Percentiles rank a stretch among this genome's conserved stretches.
phyloP scores from a whole-genome alignment of 2,888 invertebrate genomes.

The Mythimna pallens region DNA sequence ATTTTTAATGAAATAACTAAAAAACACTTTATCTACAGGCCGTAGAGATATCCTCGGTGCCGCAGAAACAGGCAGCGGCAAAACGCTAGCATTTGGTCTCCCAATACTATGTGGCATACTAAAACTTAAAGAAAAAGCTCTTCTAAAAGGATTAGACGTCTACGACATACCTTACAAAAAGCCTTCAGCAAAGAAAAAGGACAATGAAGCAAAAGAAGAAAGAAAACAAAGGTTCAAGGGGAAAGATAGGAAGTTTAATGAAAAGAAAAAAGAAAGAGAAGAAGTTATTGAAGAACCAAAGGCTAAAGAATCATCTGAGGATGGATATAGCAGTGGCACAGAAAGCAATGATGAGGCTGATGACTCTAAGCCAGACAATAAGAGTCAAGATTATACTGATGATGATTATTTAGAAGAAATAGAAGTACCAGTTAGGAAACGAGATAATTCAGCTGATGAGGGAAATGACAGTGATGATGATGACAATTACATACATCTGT shows the following conservation, averaged over 20 bases:
- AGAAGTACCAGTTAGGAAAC: slow-evolving; percentile 81
- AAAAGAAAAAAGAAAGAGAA: slow-evolving; percentile 59
- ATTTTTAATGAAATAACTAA: no score
- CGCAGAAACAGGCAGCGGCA: slow-evolving; percentile 99
- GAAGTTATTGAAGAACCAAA: slow-evolving; percentile 53
- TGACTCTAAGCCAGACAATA: slow-evolving; percentile 44
- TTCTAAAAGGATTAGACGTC: slow-evolving; percentile 78
- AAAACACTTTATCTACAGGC: slow-evolving; percentile 77
- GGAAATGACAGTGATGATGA: slow-evolving; percentile 82
- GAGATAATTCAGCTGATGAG: slow-evolving; percentile 76
- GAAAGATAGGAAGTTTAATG: slow-evolving; percentile 51
- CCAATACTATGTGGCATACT: slow-evolving; percentile 97
- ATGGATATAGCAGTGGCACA: slow-evolving; percentile 82
- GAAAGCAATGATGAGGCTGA: slow-evolving; percentile 63
- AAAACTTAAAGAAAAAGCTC: slow-evolving; percentile 90
- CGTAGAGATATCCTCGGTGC: slow-evolving; percentile 98
- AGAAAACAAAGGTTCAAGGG: slow-evolving; percentile 48
- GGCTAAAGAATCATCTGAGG: slow-evolving; percentile 82
- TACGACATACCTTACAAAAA: slow-evolving; percentile 86
- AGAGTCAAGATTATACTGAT: slow-evolving; percentile 52
- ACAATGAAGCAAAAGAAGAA: slow-evolving; percentile 36
- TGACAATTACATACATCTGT: slow-evolving; percentile 82
- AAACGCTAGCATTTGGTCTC: slow-evolving; percentile 99
- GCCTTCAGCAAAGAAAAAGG: slow-evolving; percentile 75
- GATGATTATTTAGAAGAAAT: slow-evolving; percentile 82